A percentile compares a stretch with the other conserved stretches of the same genome.
phyloP scores from a whole-genome alignment of 1,140 invertebrate genomes.

The Halyomorpha halys region DNA sequence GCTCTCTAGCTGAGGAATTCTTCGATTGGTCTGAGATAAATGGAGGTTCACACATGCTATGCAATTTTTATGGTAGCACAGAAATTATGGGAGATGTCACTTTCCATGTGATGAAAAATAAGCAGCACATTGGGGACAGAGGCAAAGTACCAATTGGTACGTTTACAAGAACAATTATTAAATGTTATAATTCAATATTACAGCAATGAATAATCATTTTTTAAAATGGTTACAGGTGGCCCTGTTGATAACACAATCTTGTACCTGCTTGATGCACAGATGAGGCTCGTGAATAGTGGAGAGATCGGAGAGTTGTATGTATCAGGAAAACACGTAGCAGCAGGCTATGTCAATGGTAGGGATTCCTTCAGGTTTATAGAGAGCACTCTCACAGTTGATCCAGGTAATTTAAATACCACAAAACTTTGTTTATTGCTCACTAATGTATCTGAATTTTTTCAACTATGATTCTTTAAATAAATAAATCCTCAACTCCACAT shows the following conservation, averaged over 20 bases:
- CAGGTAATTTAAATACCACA: slow-evolving; percentile 39
- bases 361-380: slow-evolving; percentile 59
- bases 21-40: slow-evolving; percentile 52
- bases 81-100: slow-evolving; percentile 78
- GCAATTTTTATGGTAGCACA: slow-evolving; percentile 83
- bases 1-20: slow-evolving; percentile 56
- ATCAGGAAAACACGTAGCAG: slow-evolving; percentile 62
- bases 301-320: slow-evolving; percentile 70
- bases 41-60: slow-evolving; percentile 44
- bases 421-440: too few species aligned
- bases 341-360: slow-evolving; percentile 63
- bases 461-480: too few species aligned
- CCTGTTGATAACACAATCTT: slow-evolving; percentile 68
- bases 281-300: slow-evolving; percentile 52
- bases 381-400: slow-evolving; percentile 56
- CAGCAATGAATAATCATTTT: background rate
- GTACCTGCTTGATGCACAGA: slow-evolving; percentile 62
- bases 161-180: slow-evolving; percentile 23
- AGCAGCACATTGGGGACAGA: slow-evolving; percentile 46
- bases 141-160: slow-evolving; percentile 71
- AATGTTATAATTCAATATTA: background rate
- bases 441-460: too few species aligned
- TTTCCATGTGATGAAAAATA: slow-evolving; percentile 43
- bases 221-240: slow-evolving; percentile 39
- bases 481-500: too few species aligned